These are phyloP conservation scores for Sisor rabdophorus DNA, from an alignment of 2,113 vertebrate species.

Conservation along the genomic window DNA sequence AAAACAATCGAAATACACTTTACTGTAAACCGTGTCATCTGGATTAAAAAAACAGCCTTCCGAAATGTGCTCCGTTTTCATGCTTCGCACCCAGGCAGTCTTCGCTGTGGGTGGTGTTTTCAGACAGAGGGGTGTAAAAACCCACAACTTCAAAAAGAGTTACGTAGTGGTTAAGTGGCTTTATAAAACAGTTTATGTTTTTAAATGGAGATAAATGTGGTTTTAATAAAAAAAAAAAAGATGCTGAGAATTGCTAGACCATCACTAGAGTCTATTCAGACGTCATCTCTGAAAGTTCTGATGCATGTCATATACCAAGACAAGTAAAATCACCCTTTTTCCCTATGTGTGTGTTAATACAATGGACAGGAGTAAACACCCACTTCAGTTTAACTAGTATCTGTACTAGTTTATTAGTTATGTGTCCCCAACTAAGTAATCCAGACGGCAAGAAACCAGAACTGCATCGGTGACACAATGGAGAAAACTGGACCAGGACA, in stretches of 20 bases:
- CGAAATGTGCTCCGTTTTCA: background rate
- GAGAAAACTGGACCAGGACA: too few relatives aligned
- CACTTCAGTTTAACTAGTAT: too few relatives aligned
- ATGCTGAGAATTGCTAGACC: background rate
- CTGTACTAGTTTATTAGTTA: too few relatives aligned
- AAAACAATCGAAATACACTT: background rate
- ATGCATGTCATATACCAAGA: too few relatives aligned
- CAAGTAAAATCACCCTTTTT: background rate
- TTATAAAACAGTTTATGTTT: slow-evolving; percentile 24
- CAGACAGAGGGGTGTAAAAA: slow-evolving; percentile 6
- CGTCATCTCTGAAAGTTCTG: too few relatives aligned
- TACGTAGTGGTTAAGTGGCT: slow-evolving; percentile 19
- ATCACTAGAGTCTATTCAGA: background rate
- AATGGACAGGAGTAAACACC: too few relatives aligned
- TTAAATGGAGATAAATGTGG: background rate
- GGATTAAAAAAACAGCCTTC: background rate
- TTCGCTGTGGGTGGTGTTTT: slow-evolving; percentile 36
- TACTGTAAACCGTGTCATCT: background rate
- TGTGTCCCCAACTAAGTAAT: too few relatives aligned
- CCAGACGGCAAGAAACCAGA: too few relatives aligned
- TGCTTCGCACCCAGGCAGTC: background rate
- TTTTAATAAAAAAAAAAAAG: background rate
- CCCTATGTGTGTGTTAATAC: background rate
- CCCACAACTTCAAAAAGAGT: slow-evolving; percentile 23
- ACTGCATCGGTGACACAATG: too few relatives aligned